phyloP scores from a whole-genome alignment of 1,140 invertebrate genomes.

The Drosophila navojoa region DNA sequence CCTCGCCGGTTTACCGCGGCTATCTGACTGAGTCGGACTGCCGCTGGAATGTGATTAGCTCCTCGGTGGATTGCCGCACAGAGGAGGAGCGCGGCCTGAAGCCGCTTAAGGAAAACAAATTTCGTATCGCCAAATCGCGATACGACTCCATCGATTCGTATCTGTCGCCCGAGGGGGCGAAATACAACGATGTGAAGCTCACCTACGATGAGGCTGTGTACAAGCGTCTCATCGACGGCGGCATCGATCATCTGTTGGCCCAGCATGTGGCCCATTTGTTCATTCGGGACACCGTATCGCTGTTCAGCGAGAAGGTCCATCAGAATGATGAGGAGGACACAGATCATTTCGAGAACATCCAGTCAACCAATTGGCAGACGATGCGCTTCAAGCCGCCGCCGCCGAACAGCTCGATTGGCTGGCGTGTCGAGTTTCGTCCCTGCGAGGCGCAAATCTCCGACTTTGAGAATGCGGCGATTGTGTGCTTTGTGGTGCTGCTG shows the following conservation, averaged over 20 bases:
- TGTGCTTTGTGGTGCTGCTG: constrained; percentile 98
- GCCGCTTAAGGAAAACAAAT: constrained; percentile 90
- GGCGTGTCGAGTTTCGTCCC: constrained; percentile 99
- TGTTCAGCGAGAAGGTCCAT: constrained; percentile 98
- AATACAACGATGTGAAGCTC: constrained; percentile 85
- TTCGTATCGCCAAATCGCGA: constrained; percentile 97
- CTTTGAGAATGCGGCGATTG: constrained; percentile 99
- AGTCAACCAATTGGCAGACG: constrained; percentile 99
- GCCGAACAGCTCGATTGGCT: constrained; percentile 97
- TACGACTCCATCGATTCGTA: constrained; percentile 99
- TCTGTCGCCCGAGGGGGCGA: constrained; percentile 91
- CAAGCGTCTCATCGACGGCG: constrained; percentile 91
- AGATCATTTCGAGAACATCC: constrained; percentile 99
- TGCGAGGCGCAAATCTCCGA: constrained; percentile 99
- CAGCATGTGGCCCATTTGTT: constrained; percentile 99
- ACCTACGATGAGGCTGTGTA: constrained; percentile 93
- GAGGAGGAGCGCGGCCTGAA: constrained; percentile 94
- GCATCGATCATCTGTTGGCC: constrained; percentile 95
- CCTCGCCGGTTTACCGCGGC: constrained; percentile 97
- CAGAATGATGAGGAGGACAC: constrained; percentile 97
- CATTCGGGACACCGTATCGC: constrained; percentile 97
- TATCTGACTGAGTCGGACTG: constrained; percentile 98
- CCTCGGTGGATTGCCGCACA: constrained; percentile 98
- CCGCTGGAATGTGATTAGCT: constrained; percentile 97
- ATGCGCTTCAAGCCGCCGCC: constrained; percentile 99